phyloP scores from a whole-genome alignment of 2,797 vertebrate species.

The Pseudocheirus occidentalis region DNA sequence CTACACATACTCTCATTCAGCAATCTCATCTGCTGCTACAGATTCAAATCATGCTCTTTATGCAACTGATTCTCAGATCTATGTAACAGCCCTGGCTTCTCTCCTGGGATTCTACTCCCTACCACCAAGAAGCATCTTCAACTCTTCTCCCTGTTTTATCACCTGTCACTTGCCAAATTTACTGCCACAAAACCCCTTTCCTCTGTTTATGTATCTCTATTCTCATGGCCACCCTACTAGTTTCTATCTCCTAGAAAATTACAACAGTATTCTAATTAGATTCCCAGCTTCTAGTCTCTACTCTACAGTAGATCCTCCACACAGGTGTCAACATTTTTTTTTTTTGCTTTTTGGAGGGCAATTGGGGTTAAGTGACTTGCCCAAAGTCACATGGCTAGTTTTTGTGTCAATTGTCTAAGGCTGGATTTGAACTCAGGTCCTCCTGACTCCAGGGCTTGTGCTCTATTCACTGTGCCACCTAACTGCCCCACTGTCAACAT shows the following conservation, averaged over 20 bases:
- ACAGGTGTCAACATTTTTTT: neutral
- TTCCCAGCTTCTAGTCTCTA: neutral
- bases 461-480: no score
- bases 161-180: neutral
- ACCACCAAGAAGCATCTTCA: neutral
- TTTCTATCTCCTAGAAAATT: neutral
- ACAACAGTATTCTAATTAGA: neutral
- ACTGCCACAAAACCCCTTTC: neutral
- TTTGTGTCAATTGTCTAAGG: no score
- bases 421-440: no score
- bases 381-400: no score
- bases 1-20: neutral
- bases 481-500: no score
- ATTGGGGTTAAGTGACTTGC: no score
- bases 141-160: neutral
- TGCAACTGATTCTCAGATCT: neutral
- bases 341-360: no score
- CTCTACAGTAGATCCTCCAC: neutral
- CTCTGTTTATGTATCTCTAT: neutral
- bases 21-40: neutral
- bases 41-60: neutral
- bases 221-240: neutral
- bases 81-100: neutral
- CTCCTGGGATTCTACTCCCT: neutral
- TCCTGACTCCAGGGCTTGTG: no score